Base-by-base conservation (phyloP, 1,140 invertebrate genomes). In the Kradibia gibbosae region DNA sequence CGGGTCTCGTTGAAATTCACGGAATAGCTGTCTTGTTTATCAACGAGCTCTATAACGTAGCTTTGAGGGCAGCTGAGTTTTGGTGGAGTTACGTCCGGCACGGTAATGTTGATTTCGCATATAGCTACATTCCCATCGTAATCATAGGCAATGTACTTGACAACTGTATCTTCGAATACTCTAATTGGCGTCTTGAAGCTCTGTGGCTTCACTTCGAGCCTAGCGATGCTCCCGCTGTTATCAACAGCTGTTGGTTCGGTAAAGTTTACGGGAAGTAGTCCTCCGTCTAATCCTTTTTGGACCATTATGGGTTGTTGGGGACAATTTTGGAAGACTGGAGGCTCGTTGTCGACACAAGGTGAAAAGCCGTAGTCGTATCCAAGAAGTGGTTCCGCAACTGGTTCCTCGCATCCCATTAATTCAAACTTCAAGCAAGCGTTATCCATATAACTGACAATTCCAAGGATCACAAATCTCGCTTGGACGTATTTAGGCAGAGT, bases 401-500 rank as follows among this genome's bases (percentile, higher is more conserved):
- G 94, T 87, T 97, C 96, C 87, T 98, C 96, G 89, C 98, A 99
- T 71, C 98, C 98, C 95, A 98, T 97, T 34, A 99, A 89, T 92
- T 99, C 98, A 87, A 99, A 98, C 90, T 98, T 98, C 82, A 99
- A 91, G 90, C 98, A 99, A 77, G 98, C 97, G 88, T 98, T 99
- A 84, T 98, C 96, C 94, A 98, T 97, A 86, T 98, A 99, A 86
- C 97, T 98, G 0, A 99, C 97, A 85, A 99, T 98, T 81, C 95
- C 95, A 79, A 99, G 92, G 86, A 99, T 98, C 10, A 99, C 96
- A 88, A 98, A 98, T 86, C 97, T 93, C 2, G 97, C 98, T 91
- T 97, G 94, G 0, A 99, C 96, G 83, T 96, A 97, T 90, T 97
- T 97, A 4, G 98, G 97, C 74, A 99, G 89, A 8, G 96, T 97